Evolutionary conservation across 2,888 invertebrate genomes (phyloP), one percentile per base, ranked within the genome.

Genomic region (Metallyticus violacea): DNA sequence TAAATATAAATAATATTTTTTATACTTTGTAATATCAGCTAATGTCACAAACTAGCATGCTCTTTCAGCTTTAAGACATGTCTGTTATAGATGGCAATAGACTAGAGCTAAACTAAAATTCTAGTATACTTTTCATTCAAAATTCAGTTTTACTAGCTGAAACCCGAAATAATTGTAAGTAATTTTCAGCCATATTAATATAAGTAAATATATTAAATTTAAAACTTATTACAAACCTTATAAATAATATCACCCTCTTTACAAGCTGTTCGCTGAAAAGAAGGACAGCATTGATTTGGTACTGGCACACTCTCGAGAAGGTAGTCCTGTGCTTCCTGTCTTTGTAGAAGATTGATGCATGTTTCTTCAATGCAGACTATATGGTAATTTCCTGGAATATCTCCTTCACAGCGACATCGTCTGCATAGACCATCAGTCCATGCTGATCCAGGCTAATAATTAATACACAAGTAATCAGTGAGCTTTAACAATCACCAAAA

Each of bases 361-460:
- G 93, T 92, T 1, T 91, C 92, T 15, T 91, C 91, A 0, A 92
- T 89, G 91, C 96, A 96, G 80, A 90, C 91, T 3, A 91, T 88
- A 15, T 90, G 90, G 6, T 91, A 90, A 1, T 90, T 89, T 86
- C 91, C 92, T 7, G 90, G 91, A 25, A 89, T 88, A 7, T 89
- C 78, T 79, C 90, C 89, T 76, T 91, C 91, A 90, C 96, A 96
- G 80, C 91, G 91, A 89, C 96, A 96, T 62, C 92, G 92, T 77
- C 94, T 93, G 90, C 96, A 96, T 27, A 95, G 95, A 0, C 96
- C 96, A 90, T 96, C 96, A 87, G 92, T 90, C 96, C 96, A 96
- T 0, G 91, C 93, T 1, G 94, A 93, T 15, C 95, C 94, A 79
- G 92, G 88, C 94, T 94, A 89, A 0, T 80, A 79, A 26, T n/a